These are phyloP conservation scores for Eptesicus fuscus DNA, from an alignment of 2,113 vertebrate species.

Conservation along the genomic window DNA sequence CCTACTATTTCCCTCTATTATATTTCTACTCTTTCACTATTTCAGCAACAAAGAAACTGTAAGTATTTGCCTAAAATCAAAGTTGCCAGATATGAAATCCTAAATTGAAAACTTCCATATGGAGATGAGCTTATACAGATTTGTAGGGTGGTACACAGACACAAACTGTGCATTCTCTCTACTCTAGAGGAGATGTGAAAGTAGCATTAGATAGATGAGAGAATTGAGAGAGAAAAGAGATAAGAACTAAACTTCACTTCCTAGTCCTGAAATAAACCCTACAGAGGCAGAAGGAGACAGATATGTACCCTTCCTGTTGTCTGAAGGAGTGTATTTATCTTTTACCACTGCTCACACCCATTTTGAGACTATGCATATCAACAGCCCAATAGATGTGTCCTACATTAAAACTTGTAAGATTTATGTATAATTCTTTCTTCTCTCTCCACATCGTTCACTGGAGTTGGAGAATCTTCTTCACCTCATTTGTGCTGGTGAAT, in stretches of 20 bases:
- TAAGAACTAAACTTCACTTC: background rate
- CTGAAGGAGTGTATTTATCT: background rate
- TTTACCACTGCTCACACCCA: background rate
- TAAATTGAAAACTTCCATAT: background rate
- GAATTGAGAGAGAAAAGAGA: background rate
- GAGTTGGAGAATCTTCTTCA: background rate
- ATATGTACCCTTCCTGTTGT: background rate
- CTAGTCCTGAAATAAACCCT: background rate
- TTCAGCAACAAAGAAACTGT: background rate
- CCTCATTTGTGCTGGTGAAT: background rate
- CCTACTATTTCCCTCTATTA: background rate
- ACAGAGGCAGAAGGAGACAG: background rate
- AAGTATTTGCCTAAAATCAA: background rate
- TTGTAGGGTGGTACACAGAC: background rate
- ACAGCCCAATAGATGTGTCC: background rate
- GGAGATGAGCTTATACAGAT: background rate
- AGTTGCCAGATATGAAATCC: background rate
- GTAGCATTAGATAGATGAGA: background rate
- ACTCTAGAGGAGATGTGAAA: background rate
- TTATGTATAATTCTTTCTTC: background rate
- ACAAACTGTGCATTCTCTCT: background rate
- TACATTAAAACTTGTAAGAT: background rate
- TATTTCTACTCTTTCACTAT: background rate
- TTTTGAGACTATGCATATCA: background rate
- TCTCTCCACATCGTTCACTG: no score